A percentile compares a stretch with the other conserved stretches of the same genome.
phyloP scores from a whole-genome alignment of 2,113 vertebrate species.

The Siphamia tubifer region DNA sequence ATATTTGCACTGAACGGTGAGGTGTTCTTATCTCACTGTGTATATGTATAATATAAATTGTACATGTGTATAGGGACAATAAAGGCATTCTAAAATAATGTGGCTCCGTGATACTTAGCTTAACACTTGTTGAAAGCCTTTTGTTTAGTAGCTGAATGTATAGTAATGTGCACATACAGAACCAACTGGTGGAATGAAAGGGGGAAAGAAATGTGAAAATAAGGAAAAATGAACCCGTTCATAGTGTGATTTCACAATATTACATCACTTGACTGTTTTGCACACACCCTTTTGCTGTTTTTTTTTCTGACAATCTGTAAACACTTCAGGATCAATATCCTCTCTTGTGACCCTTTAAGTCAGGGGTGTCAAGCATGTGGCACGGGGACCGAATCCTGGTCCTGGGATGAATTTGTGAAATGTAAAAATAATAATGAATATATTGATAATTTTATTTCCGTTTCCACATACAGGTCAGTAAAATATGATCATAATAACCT shows the following conservation, averaged over 20 bases:
- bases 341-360: not conserved
- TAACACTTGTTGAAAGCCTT: not conserved
- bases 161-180: not conserved
- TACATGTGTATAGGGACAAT: too few relatives aligned
- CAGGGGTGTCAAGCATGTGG: too few relatives aligned
- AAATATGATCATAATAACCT: too few relatives aligned
- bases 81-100: too few relatives aligned
- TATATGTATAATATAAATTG: not conserved
- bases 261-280: constrained; percentile 63
- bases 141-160: not conserved
- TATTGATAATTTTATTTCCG: too few relatives aligned
- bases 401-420: too few relatives aligned
- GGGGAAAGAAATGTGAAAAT: constrained; percentile 12
- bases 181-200: constrained; percentile 1
- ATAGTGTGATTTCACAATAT: constrained; percentile 66
- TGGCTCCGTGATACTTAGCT: not conserved
- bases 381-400: too few relatives aligned
- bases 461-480: too few relatives aligned
- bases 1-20: too few relatives aligned
- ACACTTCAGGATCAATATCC: constrained; percentile 39
- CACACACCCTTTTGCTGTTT: constrained; percentile 14
- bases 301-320: constrained; percentile 27
- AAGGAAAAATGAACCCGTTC: constrained; percentile 7
- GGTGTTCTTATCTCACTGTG: too few relatives aligned
- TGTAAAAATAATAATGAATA: too few relatives aligned